Evolutionary conservation across 1,140 invertebrate genomes (phyloP).

Genomic region (Gonatopus flavifemur): DNA sequence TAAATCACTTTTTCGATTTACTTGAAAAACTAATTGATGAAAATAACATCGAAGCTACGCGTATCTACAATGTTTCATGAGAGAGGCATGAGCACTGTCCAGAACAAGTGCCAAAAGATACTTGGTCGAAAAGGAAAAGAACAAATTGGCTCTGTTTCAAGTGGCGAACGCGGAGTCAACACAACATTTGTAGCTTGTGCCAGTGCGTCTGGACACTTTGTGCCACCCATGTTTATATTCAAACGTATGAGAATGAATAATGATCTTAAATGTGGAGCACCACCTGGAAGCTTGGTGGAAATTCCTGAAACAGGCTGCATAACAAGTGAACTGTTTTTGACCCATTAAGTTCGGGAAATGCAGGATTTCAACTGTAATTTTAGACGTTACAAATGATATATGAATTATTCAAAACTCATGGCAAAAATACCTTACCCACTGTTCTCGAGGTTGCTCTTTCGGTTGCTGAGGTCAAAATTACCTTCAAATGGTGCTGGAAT

Average conservation of each 20-base stretch:
- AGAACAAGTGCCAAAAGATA: conserved; percentile 19
- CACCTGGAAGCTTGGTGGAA: conserved; percentile 6
- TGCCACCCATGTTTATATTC: conserved; percentile 7
- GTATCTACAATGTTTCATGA: conserved; percentile 16
- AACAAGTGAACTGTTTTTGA: neutral
- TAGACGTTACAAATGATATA: too few relatives aligned
- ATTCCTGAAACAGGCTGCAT: conserved; percentile 3
- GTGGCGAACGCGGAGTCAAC: conserved; percentile 35
- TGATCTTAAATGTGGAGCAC: conserved; percentile 2
- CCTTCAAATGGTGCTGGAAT: too few relatives aligned
- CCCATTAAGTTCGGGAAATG: too few relatives aligned
- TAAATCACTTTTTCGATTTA: too few relatives aligned
- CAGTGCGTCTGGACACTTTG: conserved; percentile 1
- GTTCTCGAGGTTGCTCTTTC: too few relatives aligned
- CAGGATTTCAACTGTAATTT: too few relatives aligned
- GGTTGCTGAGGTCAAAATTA: too few relatives aligned
- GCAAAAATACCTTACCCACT: too few relatives aligned
- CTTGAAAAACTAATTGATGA: too few relatives aligned
- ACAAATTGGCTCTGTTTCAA: conserved; percentile 36
- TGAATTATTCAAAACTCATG: too few relatives aligned
- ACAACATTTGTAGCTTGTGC: conserved; percentile 20
- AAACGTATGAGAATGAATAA: conserved; percentile 1
- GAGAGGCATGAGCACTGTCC: conserved; percentile 5
- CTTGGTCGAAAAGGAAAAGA: conserved; percentile 31
- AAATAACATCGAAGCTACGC: too few relatives aligned